Conservation (phyloP, 2,888 invertebrate genomes). For the Glyphotaelius pellucidus region DNA sequence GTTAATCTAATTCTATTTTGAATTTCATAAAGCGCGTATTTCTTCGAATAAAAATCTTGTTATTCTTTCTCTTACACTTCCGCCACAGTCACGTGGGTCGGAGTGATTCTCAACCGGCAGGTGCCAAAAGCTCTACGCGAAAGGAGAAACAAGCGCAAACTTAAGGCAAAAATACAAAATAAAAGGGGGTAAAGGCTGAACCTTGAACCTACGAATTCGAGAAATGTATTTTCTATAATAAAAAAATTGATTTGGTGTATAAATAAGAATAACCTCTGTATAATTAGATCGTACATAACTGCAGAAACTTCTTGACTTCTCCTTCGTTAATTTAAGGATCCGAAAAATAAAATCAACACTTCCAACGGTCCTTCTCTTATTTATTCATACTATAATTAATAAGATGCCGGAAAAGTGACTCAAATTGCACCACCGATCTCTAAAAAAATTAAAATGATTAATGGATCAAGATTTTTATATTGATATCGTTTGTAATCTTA, state of each 20-base stretch:
- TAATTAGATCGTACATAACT: no score
- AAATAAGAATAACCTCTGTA: no score
- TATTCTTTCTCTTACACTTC: conserved; percentile 35
- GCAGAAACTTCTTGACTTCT: no score
- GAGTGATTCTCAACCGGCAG: conserved; percentile 13
- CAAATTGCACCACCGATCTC: no score
- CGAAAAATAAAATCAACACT: no score
- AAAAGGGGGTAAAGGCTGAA: not conserved
- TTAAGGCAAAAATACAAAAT: not conserved
- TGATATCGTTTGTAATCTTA: no score
- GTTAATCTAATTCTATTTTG: conserved; percentile 64
- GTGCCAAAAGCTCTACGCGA: not conserved
- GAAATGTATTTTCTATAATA: not conserved
- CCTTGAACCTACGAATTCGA: not conserved
- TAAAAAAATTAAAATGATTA: no score
- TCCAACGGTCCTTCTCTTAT: no score
- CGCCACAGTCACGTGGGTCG: conserved; percentile 19
- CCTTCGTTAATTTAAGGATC: no score
- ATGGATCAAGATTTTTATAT: no score
- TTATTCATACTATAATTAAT: no score
- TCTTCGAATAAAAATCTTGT: conserved; percentile 48
- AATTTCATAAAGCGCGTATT: conserved; percentile 52
- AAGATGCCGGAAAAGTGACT: no score
- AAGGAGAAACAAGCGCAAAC: not conserved
- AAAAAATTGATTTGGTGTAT: not conserved